These are phyloP conservation scores for Aspidiotus rigidus DNA, from an alignment of 2,888 invertebrate genomes.

Conservation along the genomic window DNA sequence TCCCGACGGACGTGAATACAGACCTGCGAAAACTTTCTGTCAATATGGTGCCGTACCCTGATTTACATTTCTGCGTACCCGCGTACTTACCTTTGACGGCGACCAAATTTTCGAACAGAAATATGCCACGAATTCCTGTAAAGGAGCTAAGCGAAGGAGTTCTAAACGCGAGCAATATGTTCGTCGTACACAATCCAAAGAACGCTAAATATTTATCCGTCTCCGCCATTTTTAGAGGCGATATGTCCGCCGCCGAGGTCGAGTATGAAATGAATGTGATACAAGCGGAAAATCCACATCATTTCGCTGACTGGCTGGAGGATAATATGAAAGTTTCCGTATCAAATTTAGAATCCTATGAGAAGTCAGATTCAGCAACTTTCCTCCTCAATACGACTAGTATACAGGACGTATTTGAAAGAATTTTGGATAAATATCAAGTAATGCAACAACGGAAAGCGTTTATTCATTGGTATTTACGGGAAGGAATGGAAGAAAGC, in stretches of 20 bases:
- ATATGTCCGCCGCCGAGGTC: slow-evolving; percentile 43
- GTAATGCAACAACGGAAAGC: slow-evolving; percentile 56
- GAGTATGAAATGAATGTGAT: slow-evolving; percentile 64
- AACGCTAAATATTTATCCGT: slow-evolving; percentile 54
- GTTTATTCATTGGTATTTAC: slow-evolving; percentile 69
- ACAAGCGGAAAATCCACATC: slow-evolving; percentile 55
- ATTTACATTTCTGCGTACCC: slow-evolving; percentile 52
- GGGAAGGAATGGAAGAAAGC: slow-evolving; percentile 63
- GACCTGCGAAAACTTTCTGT: slow-evolving; percentile 51
- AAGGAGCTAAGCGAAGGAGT: slow-evolving; percentile 46
- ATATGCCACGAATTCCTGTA: slow-evolving; percentile 43
- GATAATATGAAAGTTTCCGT: slow-evolving; percentile 73
- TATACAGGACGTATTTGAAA: slow-evolving; percentile 54
- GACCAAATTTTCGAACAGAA: slow-evolving; percentile 45
- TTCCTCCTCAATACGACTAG: slow-evolving; percentile 53
- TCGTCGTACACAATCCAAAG: slow-evolving; percentile 51
- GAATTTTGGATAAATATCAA: slow-evolving; percentile 52
- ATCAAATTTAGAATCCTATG: slow-evolving; percentile 68
- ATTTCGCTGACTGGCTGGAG: slow-evolving; percentile 66
- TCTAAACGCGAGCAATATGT: slow-evolving; percentile 52
- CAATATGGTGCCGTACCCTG: slow-evolving; percentile 57
- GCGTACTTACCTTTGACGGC: slow-evolving; percentile 53
- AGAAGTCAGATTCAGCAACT: slow-evolving; percentile 54
- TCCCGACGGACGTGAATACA: slow-evolving; percentile 55
- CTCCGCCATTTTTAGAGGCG: slow-evolving; percentile 37